These are phyloP conservation scores for Scotopteryx bipunctaria DNA, from an alignment of 2,888 invertebrate species.

Conservation along the genomic window DNA sequence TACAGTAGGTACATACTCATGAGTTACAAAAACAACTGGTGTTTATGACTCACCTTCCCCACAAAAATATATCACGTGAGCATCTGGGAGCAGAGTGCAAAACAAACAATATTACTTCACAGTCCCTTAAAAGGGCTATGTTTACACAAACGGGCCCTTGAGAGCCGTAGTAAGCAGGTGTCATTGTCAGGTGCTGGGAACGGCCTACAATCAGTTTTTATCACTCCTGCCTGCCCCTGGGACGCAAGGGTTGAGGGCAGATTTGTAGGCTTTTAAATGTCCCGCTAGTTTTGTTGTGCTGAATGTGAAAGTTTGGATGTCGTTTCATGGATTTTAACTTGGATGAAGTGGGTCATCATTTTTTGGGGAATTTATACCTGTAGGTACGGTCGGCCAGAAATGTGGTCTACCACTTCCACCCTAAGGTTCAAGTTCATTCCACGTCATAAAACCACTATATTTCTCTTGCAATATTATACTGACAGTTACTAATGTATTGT, in stretches of 20 bases:
- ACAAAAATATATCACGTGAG: constrained; percentile 10
- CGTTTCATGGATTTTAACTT: neutral
- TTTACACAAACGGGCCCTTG: constrained; percentile 32
- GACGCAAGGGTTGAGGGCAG: constrained; percentile 32
- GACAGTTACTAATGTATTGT: too few species aligned
- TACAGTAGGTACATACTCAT: neutral
- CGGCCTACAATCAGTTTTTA: constrained; percentile 53
- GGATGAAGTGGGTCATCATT: neutral
- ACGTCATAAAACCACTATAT: too few species aligned
- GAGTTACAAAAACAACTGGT: too few species aligned
- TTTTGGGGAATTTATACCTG: neutral
- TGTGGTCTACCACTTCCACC: too few species aligned
- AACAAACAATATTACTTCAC: constrained; percentile 33
- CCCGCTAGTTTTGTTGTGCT: constrained; percentile 26
- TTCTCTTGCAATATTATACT: too few species aligned
- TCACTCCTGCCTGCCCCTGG: constrained; percentile 47
- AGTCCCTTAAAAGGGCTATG: constrained; percentile 36
- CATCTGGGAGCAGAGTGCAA: constrained; percentile 29
- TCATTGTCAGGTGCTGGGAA: constrained; percentile 47
- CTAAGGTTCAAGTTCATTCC: too few species aligned
- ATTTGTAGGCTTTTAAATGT: constrained; percentile 32
- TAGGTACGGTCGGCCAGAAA: too few species aligned
- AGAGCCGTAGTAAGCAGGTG: constrained; percentile 46
- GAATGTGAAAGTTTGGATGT: constrained; percentile 17
- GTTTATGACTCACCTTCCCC: constrained; percentile 1